A percentile compares a stretch with the other conserved stretches of the same genome.
Conservation (phyloP, 2,888 invertebrate species). For the Calameuta idolon region DNA sequence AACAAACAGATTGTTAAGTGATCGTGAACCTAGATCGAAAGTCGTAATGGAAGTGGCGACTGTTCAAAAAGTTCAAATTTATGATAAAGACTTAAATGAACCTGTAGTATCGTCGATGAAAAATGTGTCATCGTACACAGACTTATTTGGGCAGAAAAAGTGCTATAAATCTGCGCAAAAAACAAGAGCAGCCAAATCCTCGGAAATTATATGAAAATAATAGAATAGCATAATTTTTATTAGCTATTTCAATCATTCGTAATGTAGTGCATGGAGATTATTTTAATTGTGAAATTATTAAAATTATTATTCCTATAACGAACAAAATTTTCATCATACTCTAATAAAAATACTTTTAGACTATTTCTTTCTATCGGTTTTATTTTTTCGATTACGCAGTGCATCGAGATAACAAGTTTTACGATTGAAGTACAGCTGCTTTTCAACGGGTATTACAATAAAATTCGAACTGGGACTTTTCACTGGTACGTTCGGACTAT, state of each 20-base stretch:
- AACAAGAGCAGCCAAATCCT: not conserved
- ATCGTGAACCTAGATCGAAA: slow-evolving; percentile 37
- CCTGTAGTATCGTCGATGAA: not conserved
- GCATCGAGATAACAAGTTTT: slow-evolving; percentile 26
- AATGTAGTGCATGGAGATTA: not conserved
- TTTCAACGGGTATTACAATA: not conserved
- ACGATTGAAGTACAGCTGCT: not conserved
- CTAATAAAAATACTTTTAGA: slow-evolving; percentile 12
- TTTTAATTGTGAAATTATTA: not conserved
- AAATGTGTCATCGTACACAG: not conserved
- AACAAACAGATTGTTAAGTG: not conserved
- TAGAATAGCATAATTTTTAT: not conserved
- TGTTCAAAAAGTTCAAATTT: slow-evolving; percentile 38
- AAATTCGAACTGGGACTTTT: not conserved
- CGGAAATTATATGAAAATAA: not conserved
- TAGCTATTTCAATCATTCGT: not conserved
- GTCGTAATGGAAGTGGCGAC: slow-evolving; percentile 50
- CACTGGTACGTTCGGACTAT: too few species aligned
- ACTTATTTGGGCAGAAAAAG: not conserved
- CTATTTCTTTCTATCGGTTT: slow-evolving; percentile 15
- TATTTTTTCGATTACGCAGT: slow-evolving; percentile 25
- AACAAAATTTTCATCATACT: not conserved
- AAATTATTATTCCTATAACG: not conserved
- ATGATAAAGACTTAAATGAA: not conserved
- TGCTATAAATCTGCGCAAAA: not conserved